These are phyloP conservation scores for Lethocerus indicus DNA, from an alignment of 1,140 invertebrate genomes.

Conservation along the genomic window DNA sequence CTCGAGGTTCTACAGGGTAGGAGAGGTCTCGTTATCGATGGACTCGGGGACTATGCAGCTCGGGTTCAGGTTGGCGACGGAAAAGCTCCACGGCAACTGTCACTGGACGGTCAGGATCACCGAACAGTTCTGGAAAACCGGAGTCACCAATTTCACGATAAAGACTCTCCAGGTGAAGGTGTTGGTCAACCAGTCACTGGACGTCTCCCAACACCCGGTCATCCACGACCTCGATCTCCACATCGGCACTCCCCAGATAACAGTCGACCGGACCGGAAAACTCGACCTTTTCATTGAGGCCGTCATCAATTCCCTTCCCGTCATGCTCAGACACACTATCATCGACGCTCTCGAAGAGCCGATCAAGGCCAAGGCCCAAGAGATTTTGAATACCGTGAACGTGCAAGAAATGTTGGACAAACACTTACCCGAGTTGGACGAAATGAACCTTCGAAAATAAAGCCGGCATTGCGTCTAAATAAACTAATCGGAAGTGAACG, in stretches of 20 bases:
- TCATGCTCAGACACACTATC: conserved; percentile 65
- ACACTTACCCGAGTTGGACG: conserved; percentile 28
- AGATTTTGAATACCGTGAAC: conserved; percentile 51
- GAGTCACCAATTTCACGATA: conserved; percentile 47
- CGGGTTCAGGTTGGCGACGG: conserved; percentile 55
- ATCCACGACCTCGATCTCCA: conserved; percentile 8
- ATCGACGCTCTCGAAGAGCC: conserved; percentile 65
- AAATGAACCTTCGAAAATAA: too few relatives aligned
- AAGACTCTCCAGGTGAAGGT: conserved; percentile 39
- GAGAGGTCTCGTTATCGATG: conserved; percentile 53
- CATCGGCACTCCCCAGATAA: conserved; percentile 2
- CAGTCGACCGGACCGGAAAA: conserved; percentile 48
- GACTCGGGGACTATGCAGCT: conserved; percentile 34
- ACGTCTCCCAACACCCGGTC: conserved; percentile 7
- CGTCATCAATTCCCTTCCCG: conserved; percentile 57
- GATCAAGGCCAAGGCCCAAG: conserved; percentile 43
- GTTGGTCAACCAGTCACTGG: conserved; percentile 38
- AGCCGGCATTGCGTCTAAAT: too few relatives aligned
- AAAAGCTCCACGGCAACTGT: conserved; percentile 50
- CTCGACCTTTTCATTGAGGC: conserved; percentile 62
- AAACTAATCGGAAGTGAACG: too few relatives aligned
- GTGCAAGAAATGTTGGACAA: conserved; percentile 50
- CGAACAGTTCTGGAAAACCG: conserved; percentile 28
- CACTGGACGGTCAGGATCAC: conserved; percentile 39
- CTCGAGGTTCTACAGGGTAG: conserved; percentile 61